phyloP scores from a whole-genome alignment of 2,888 invertebrate genomes.

The Notodonta ziczac region DNA sequence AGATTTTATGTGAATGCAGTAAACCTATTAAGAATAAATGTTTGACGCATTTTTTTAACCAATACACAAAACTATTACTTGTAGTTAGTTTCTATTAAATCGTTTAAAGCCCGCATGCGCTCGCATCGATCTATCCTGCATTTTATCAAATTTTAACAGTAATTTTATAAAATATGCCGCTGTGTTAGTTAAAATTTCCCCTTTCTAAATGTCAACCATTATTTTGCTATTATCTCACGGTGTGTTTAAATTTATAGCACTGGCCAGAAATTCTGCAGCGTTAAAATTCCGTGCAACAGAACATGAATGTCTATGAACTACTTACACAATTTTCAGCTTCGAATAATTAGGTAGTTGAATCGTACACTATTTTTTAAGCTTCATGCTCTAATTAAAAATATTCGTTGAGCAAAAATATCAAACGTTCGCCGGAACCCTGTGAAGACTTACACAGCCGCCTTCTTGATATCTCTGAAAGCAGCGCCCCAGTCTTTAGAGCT shows the following conservation, averaged over 20 bases:
- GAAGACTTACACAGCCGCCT: slow-evolving; percentile 59
- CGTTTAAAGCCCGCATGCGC: slow-evolving; percentile 60
- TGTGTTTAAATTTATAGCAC: background rate
- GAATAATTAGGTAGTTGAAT: slow-evolving; percentile 19
- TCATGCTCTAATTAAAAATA: slow-evolving; percentile 45
- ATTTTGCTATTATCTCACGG: slow-evolving; percentile 7
- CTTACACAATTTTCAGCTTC: slow-evolving; percentile 12
- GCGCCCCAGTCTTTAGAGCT: slow-evolving; percentile 20
- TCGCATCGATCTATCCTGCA: slow-evolving; percentile 65
- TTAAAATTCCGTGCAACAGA: slow-evolving; percentile 5
- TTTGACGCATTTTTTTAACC: slow-evolving; percentile 9
- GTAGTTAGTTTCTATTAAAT: slow-evolving; percentile 40
- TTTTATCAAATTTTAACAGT: slow-evolving; percentile 56
- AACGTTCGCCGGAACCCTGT: slow-evolving; percentile 57
- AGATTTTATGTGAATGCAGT: background rate
- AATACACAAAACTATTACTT: slow-evolving; percentile 23
- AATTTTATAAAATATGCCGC: slow-evolving; percentile 39
- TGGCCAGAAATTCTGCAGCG: background rate
- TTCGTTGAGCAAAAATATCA: slow-evolving; percentile 58
- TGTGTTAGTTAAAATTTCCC: slow-evolving; percentile 38
- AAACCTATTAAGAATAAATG: background rate
- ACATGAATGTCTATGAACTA: slow-evolving; percentile 10
- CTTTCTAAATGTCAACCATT: slow-evolving; percentile 20
- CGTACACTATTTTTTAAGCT: slow-evolving; percentile 25
- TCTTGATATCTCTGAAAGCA: slow-evolving; percentile 56